Base-by-base conservation (phyloP, 2,797 vertebrate genomes). In the Xerus rutilus region DNA sequence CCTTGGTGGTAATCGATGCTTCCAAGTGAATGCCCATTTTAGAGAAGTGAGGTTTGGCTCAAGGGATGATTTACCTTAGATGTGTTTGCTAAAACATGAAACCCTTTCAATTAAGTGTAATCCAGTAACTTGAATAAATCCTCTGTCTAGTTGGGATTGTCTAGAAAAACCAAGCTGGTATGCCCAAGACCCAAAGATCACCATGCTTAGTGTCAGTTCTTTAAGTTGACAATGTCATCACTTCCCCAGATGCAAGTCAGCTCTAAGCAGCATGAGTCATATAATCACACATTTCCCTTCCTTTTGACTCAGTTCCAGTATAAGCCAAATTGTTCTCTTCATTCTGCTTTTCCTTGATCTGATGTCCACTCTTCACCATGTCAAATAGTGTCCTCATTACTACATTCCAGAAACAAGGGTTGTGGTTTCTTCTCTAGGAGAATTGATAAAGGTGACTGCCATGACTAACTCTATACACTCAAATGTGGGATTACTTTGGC, bases 141-240 rank as follows among this genome's bases (percentile, higher is more conserved):
- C 2, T 43, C 28, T 54, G 2, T n/a, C 13, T 70, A 12, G 3
- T 7, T 25, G 8, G 9, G 4, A n/a, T n/a, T n/a, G 0, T 13
- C 39, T n/a, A 62, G 14, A 92, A 79, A 65, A 79, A 5, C 11
- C 83, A 65, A 43, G 3, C 15, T 65, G 43, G 49, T 49, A 62
- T 67, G 5, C 1, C 9, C 12, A 39, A 65, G 25, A 23, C 12
- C 15, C 28, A 57, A 86, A 79, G 4, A 8, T 65, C 45, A 76
- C 8, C n/a, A n/a, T 39, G 5, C 18, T 78, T 57, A 52, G 25
- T 83, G 14, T 39, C 11, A 23, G 12, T n/a, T 87, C 14, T 85
- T 78, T 76, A 35, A 45, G 13, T 59, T 74, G 65, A 77, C 1
- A 54, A n/a, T 7, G 76, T 72, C 21, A 39, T 62, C 30, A 57